Percentiles rank a stretch among this genome's conserved stretches.
phyloP scores from a whole-genome alignment of 2,888 invertebrate genomes.

The Ormyrus nitidulus region DNA sequence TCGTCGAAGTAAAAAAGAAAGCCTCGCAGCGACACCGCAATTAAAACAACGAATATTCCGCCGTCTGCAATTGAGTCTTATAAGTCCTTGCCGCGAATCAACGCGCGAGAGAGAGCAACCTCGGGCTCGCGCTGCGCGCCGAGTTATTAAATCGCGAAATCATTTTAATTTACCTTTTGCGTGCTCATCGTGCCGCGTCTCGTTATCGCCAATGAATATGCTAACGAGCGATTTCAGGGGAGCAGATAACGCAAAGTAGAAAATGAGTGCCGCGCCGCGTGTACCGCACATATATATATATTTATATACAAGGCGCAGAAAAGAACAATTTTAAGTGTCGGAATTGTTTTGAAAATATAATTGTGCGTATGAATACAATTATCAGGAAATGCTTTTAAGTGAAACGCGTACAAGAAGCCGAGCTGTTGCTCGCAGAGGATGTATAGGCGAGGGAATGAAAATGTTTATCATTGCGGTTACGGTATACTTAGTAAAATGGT shows the following conservation, averaged over 20 bases:
- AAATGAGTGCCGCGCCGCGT: neutral
- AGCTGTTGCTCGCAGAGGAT: too few relatives aligned
- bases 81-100: slow-evolving; percentile 12
- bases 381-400: too few relatives aligned
- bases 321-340: too few relatives aligned
- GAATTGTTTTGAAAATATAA: too few relatives aligned
- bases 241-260: slow-evolving; percentile 24
- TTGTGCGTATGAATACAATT: too few relatives aligned
- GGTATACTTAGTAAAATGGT: too few relatives aligned
- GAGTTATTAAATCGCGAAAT: slow-evolving; percentile 67
- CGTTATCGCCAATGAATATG: slow-evolving; percentile 75
- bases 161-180: slow-evolving; percentile 65
- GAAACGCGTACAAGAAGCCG: too few relatives aligned
- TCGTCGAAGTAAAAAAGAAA: slow-evolving; percentile 27
- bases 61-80: slow-evolving; percentile 31
- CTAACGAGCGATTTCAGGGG: slow-evolving; percentile 71
- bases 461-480: too few relatives aligned
- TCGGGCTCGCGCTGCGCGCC: neutral
- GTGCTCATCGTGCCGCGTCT: slow-evolving; percentile 59
- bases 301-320: too few relatives aligned
- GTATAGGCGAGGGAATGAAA: too few relatives aligned
- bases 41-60: slow-evolving; percentile 45
- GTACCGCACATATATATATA: neutral
- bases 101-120: neutral
- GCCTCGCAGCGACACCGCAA: slow-evolving; percentile 20